These are phyloP conservation scores for Semnornis frantzii DNA, from an alignment of 2,113 vertebrate genomes.

Conservation along the genomic window DNA sequence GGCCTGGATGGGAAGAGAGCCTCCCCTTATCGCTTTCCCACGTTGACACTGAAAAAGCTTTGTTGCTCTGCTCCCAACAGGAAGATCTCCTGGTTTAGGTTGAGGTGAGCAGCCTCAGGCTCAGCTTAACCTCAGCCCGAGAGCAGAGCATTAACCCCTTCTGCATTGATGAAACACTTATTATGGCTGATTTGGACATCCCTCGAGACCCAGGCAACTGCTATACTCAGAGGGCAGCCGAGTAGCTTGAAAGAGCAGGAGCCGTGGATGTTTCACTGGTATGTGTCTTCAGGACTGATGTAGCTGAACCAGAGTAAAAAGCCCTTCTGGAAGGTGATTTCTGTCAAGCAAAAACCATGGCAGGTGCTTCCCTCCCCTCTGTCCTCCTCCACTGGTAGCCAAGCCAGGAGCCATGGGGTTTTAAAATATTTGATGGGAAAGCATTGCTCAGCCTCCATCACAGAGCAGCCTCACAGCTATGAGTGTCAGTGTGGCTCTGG, in stretches of 20 bases:
- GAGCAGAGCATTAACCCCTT: background rate
- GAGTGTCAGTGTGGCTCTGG: background rate
- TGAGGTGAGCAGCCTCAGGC: background rate
- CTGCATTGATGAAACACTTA: background rate
- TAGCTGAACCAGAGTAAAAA: background rate
- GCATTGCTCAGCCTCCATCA: background rate
- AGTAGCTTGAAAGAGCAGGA: background rate
- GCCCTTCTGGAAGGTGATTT: background rate
- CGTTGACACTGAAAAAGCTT: background rate
- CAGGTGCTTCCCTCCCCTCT: background rate
- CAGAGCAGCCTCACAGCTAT: accelerated
- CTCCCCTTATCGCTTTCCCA: background rate
- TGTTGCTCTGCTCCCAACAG: accelerated
- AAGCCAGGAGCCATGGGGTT: background rate
- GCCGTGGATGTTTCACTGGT: background rate
- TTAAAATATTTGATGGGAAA: background rate
- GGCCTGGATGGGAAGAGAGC: background rate
- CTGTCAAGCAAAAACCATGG: background rate
- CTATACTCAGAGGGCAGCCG: background rate
- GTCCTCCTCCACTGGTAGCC: background rate
- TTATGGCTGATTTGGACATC: background rate
- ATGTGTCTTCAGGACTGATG: background rate
- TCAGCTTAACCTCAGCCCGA: background rate
- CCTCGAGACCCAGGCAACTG: background rate
- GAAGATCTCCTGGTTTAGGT: background rate